Base-by-base conservation (phyloP, 2,888 invertebrate species). In the Portevinia maculata region DNA sequence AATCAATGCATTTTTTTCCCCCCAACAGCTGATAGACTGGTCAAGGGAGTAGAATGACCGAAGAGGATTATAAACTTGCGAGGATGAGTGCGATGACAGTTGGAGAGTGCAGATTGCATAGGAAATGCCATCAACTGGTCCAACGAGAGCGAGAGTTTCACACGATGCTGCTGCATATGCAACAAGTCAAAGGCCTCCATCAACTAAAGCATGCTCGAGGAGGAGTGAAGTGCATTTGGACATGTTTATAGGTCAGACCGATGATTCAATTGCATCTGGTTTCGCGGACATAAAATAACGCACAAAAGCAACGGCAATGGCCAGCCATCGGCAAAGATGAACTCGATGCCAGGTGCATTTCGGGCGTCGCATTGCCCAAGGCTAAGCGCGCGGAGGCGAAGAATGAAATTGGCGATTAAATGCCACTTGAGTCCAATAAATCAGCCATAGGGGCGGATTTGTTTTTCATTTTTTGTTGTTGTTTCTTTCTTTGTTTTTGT, bases 61-160 rank as follows among this genome's bases (percentile, higher is more conserved):
- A 34, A 24, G 37, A 21, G 34, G 46, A 62, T 19, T 50, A 57
- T 21, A 39, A 15, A 34, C 53, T 46, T 41, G 71, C 41, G 70
- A 41, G 64, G 21, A 67, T n/a, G 19, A 11, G n/a, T 21, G 41
- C 76, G 71, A 83, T 67, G 83, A 73, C 83, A 83, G 83, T 83
- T 83, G 83, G 64, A 34, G 41, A 59, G 64, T 53, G 64, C 62
- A 62, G 69, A 76, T 78, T 64, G 70, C 57, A 78, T 46, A 73
- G 71, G 46, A 79, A 69, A 52, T 57, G 50, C 55, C 60, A 52
- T 37, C 70, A 81, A 70, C 64, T 75, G 81, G 75, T 71, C 59
- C 76, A 83, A 57, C 76, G 83, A 83, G 60, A 83, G 78, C 76
- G 83, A 83, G 71, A 83, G 83, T 78, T 83, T 83, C 83, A 83